Base-by-base conservation (phyloP, 2,113 vertebrate genomes). In the Dasypus novemcinctus region DNA sequence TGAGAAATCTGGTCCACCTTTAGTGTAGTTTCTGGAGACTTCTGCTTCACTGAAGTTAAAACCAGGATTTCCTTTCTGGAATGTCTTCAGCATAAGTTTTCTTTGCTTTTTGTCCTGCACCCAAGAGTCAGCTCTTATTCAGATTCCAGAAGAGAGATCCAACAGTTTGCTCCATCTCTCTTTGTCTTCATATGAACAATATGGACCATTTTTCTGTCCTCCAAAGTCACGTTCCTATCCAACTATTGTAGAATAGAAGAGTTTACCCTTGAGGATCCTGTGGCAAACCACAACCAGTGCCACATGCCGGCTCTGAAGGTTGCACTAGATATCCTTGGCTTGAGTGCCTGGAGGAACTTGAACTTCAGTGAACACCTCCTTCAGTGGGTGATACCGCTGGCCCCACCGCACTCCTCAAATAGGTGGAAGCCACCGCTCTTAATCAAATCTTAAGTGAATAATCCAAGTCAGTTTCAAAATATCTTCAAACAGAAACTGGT, bases 41-140 rank as follows among this genome's bases (percentile, higher is more conserved):
- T 99, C 99, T 98, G 99, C 99, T 20, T 99, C 99, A 0, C 99
- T 99, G 98, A 99, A 99, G 98, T 99, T 99, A 98, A 99, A 99
- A 94, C 99, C 99, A 98, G 99, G 99, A 96, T 99, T 99, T 59
- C 99, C 99, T 96, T 98, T 98, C 71, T 99, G 99, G 96, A 99
- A 99, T 96, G 99, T 97, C 97, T 99, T 99, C 86, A 99, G 97
- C 0, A 99, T 99, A 13, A 99, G 99, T 75, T 99, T 99, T 95
- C 98, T 99, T 96, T 99, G 99, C 99, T 99, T 99, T 97, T 99
- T 99, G 96, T 99, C 99, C 97, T 99, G 99, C 6, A 99, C 98
- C 99, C 98, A 99, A 29, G 99, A 98, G 72, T 99, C 99, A 1
- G 99, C 99, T 90, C 97, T 87, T 99, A 99, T 63, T 99, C 98